A percentile compares a stretch with the other conserved stretches of the same genome.
phyloP scores from a whole-genome alignment of 2,888 invertebrate species.

The Ischnus inquisitorius region DNA sequence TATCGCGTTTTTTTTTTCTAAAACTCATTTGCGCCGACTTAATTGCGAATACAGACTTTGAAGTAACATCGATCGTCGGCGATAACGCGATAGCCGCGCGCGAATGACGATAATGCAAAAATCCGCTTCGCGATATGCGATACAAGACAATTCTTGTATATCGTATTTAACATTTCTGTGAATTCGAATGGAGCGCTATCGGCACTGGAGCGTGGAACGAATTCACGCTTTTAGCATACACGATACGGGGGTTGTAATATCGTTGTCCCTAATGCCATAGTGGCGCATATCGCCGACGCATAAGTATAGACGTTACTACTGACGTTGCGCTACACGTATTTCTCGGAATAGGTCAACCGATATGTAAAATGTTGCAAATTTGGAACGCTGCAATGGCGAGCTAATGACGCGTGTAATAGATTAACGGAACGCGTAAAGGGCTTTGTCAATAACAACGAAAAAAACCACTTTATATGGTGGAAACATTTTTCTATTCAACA shows the following conservation, averaged over 20 bases:
- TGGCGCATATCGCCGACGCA: neutral
- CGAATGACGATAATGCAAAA: neutral
- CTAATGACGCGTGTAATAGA: neutral
- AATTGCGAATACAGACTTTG: no score
- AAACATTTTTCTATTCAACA: no score
- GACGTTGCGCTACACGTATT: neutral
- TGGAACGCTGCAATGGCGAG: neutral
- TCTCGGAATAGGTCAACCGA: neutral
- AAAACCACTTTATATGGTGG: no score
- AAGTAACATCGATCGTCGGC: no score
- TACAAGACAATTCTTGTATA: neutral
- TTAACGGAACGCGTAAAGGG: neutral
- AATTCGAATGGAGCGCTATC: neutral
- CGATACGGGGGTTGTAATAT: neutral
- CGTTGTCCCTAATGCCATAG: neutral
- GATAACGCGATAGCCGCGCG: no score
- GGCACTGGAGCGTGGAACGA: neutral
- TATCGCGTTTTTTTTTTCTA: neutral
- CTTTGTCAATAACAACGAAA: neutral
- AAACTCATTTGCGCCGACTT: no score
- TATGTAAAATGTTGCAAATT: constrained; percentile 23
- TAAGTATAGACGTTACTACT: neutral
- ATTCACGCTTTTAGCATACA: constrained; percentile 10
- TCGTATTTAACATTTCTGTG: neutral
- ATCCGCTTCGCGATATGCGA: neutral